These are phyloP conservation scores for Iguana delicatissima DNA, from an alignment of 2,797 vertebrate species.

Conservation along the genomic window DNA sequence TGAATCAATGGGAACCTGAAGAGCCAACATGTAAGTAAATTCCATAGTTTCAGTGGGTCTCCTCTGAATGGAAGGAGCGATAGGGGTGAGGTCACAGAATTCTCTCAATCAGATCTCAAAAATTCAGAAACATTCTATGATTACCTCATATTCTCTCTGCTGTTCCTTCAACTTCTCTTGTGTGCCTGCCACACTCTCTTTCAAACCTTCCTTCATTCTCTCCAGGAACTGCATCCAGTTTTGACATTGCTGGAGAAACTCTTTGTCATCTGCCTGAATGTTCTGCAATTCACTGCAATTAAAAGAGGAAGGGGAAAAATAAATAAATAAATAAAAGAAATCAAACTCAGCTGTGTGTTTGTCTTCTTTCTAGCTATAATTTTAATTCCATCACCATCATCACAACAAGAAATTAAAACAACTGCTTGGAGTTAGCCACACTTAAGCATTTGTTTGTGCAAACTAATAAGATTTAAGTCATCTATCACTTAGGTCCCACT, in stretches of 20 bases:
- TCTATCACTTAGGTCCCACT: too few relatives aligned
- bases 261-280: slow-evolving; percentile 78
- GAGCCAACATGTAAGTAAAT: too few relatives aligned
- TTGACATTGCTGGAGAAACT: slow-evolving; percentile 88
- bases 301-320: slow-evolving; percentile 44
- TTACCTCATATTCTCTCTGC: slow-evolving; percentile 89
- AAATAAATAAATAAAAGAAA: background rate
- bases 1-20: too few relatives aligned
- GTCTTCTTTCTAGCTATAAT: slow-evolving; percentile 3
- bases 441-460: too few relatives aligned
- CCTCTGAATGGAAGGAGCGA: too few relatives aligned
- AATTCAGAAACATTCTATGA: slow-evolving; percentile 1
- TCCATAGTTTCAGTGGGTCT: too few relatives aligned
- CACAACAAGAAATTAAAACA: background rate
- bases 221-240: slow-evolving; percentile 89
- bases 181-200: slow-evolving; percentile 77
- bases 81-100: background rate
- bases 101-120: background rate
- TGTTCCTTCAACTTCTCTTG: slow-evolving; percentile 85
- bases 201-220: slow-evolving; percentile 85
- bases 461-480: background rate
- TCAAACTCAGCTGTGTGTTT: background rate
- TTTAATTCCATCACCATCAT: background rate
- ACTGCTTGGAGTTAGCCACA: too few relatives aligned
- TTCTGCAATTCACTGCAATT: slow-evolving; percentile 84